Base-by-base conservation (phyloP, 2,797 vertebrate species). In the Enteromius paludinosus region DNA sequence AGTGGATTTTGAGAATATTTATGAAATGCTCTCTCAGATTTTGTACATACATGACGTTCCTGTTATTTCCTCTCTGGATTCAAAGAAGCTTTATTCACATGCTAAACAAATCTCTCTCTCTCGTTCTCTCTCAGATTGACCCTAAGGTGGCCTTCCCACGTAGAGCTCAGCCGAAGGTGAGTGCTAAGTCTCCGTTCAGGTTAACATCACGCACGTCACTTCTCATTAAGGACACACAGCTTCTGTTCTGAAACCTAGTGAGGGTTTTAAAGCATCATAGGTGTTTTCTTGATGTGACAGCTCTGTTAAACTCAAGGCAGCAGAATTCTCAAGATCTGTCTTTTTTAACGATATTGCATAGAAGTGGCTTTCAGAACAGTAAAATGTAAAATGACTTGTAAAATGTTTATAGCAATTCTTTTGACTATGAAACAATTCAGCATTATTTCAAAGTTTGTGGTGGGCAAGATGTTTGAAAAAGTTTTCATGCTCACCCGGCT, bases 81-180 rank as follows among this genome's bases (percentile, higher is more conserved):
- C 10, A 73, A n/a, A 54, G 47, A 54, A 73, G 56, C 54, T 30
- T 64, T 45, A 64, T 64, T 47, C 41, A 64, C 41, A n/a, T 64
- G 72, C 52, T 75, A 41, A 74, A 74, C 23, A 41, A 41, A 54
- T 78, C 20, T 78, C 66, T 90, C 85, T 84, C 81, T 83, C 52
- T 85, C 74, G 3, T 30, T 84, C 84, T 79, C n/a, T 78, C 62
- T 64, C 90, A 99, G 98, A 99, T 99, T 84, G 98, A 99, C 85
- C 98, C 98, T n/a, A 99, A 99, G 93, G 98, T 99, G 87, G 98
- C 98, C 0, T 99, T 99, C 89, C 98, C 98, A 80, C 97, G 98
- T 83, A 91, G 98, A 96, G 97, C 97, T 92, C 98, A 99, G 92
- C 98, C 98, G 85, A 99, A 99, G 96, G 98, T 99, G 94, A 93